Evolutionary conservation across 2,888 invertebrate genomes (phyloP), one percentile per base, ranked within the genome.

Genomic region (Xestoiulus laeticollis): DNA sequence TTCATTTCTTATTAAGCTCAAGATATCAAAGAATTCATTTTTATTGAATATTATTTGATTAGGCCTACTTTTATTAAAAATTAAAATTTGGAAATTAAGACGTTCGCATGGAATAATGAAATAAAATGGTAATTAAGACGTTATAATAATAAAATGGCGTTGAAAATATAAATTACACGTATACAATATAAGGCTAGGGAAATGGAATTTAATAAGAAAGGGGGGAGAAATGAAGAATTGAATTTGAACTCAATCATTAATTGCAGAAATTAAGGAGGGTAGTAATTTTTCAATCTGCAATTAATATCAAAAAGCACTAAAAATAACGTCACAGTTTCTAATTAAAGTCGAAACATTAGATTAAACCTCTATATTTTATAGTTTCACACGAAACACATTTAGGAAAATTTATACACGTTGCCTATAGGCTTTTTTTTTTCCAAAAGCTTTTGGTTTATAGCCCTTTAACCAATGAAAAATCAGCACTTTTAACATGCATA

Each of bases 261-360:
- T 78, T 26, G 78, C 78, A 78, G 78, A 78, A 78, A 78, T 78
- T 78, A 78, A 78, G 5, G 26, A 26, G 30, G 38, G 16, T 78
- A 30, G 78, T 78, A 78, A 26, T 78, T 59, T 78, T 30, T 1
- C 30, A 78, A 78, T 78, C 30, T 16, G 78, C 30, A 78, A 78
- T 78, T 78, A 78, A 78, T 78, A 78, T 78, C 78, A 78, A 78
- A 78, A 78, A 78, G 78, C 78, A 78, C 78, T 78, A 78, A 78
- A n/a, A 78, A 78, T 78, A 30, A 30, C 78, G 78, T 78, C 78
- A 78, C 78, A 30, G 14, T 12, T 78, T 78, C 78, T 78, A 78
- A 78, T 78, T 78, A 78, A 78, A 78, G 14, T 78, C 14, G 78
- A 78, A 78, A 78, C 78, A 78, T 78, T 32, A 30, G 26, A 78